Evolutionary conservation across 1,140 invertebrate genomes (phyloP).

Genomic region (Atopsyche davidsoni): DNA sequence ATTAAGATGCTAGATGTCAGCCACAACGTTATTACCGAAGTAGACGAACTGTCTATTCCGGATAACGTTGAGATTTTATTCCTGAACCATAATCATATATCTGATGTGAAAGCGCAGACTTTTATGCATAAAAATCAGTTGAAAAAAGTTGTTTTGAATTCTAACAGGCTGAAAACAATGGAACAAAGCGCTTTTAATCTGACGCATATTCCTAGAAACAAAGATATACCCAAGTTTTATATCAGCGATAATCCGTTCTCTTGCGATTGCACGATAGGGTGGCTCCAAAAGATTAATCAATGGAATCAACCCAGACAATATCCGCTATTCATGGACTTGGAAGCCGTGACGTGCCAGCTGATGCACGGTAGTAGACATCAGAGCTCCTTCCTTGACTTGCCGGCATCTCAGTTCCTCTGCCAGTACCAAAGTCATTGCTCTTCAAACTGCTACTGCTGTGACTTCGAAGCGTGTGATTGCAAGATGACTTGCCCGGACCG

Average conservation of each 20-base stretch:
- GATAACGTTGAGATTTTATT: slow-evolving; percentile 68
- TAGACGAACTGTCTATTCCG: slow-evolving; percentile 64
- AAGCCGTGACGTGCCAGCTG: slow-evolving; percentile 73
- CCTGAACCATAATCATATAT: slow-evolving; percentile 72
- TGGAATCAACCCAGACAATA: slow-evolving; percentile 65
- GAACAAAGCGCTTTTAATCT: slow-evolving; percentile 67
- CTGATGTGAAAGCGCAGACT: slow-evolving; percentile 64
- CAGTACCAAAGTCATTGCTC: slow-evolving; percentile 82
- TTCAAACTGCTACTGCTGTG: slow-evolving; percentile 81
- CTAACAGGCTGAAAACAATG: slow-evolving; percentile 67
- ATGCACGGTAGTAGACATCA: slow-evolving; percentile 74
- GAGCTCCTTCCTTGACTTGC: slow-evolving; percentile 68
- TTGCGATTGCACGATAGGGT: slow-evolving; percentile 81
- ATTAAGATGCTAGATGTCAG: slow-evolving; percentile 74
- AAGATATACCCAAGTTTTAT: slow-evolving; percentile 66
- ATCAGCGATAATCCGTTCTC: slow-evolving; percentile 77
- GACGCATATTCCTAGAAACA: slow-evolving; percentile 56
- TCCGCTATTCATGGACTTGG: slow-evolving; percentile 76
- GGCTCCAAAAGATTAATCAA: slow-evolving; percentile 71
- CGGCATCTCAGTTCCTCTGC: slow-evolving; percentile 79
- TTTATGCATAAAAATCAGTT: slow-evolving; percentile 66
- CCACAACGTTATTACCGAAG: slow-evolving; percentile 63
- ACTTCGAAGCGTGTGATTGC: slow-evolving; percentile 85
- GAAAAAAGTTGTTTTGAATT: slow-evolving; percentile 68
- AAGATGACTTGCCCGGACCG: slow-evolving; percentile 84